Percentiles rank a stretch among this genome's conserved stretches.
These are phyloP conservation scores for Polypedilum vanderplanki DNA, from an alignment of 1,140 invertebrate species.

Conservation along the genomic window DNA sequence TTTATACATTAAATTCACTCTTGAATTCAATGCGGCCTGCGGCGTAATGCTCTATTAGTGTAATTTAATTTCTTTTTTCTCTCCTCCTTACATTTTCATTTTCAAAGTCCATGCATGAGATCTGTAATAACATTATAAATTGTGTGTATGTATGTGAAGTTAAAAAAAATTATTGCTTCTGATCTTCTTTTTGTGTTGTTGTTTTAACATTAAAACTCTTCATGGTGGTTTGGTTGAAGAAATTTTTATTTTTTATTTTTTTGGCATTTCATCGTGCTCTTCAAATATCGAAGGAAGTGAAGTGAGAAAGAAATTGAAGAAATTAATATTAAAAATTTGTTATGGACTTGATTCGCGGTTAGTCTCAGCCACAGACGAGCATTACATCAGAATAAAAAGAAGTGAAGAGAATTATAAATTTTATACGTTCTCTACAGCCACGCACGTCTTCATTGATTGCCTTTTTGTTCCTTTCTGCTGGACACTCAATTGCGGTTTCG, in stretches of 20 bases:
- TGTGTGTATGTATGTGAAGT: not conserved
- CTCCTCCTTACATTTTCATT: not conserved
- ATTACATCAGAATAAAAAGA: too few relatives aligned
- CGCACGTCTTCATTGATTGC: too few relatives aligned
- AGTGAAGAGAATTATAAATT: too few relatives aligned
- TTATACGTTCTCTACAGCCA: too few relatives aligned
- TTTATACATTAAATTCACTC: not conserved
- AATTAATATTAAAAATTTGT: constrained; percentile 20
- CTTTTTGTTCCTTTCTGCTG: too few relatives aligned
- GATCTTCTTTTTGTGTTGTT: not conserved
- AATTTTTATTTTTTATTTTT: not conserved
- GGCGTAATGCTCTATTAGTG: constrained; percentile 22
- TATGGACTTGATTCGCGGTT: constrained; percentile 10
- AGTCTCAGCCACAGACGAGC: not conserved
- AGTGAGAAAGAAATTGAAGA: not conserved
- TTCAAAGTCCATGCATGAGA: not conserved
- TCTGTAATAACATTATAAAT: not conserved
- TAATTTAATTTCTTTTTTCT: constrained; percentile 28
- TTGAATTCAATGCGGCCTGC: not conserved
- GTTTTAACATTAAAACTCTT: not conserved
- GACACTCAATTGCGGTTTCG: too few relatives aligned
- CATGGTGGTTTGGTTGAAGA: not conserved
- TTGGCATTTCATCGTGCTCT: not conserved
- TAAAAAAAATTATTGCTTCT: not conserved
- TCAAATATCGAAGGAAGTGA: not conserved